Conservation (phyloP, 2,888 invertebrate species). For the Aphidius colemani region DNA sequence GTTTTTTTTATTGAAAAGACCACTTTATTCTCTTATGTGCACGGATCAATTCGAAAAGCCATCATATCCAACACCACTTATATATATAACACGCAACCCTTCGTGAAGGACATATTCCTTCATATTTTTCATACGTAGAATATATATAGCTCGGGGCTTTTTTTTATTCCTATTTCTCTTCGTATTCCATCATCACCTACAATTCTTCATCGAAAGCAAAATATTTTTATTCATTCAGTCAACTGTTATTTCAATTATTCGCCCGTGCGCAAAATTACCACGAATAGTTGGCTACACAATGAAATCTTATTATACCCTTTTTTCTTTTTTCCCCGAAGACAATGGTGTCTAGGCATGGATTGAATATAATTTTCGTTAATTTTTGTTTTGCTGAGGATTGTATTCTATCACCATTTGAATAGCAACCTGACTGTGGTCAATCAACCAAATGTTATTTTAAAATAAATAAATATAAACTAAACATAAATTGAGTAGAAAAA, state of each 20-base stretch:
- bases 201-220: conserved; percentile 34
- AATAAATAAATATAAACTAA: not conserved
- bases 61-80: conserved; percentile 12
- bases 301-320: conserved; percentile 3
- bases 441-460: not conserved
- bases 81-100: conserved; percentile 15
- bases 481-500: conserved; percentile 2
- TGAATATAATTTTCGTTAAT: not conserved
- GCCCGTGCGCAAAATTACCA: conserved; percentile 29
- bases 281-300: conserved; percentile 24
- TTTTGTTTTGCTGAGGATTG: too few relatives aligned
- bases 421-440: not conserved
- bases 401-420: too few relatives aligned
- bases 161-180: not conserved
- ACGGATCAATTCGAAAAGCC: conserved; percentile 17
- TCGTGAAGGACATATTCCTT: conserved; percentile 15
- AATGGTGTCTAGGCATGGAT: conserved; percentile 8
- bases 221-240: conserved; percentile 32
- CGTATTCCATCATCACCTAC: conserved; percentile 5
- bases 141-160: not conserved
- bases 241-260: conserved; percentile 31
- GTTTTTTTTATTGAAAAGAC: conserved; percentile 14
- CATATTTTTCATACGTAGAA: not conserved
- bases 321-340: not conserved
- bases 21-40: conserved; percentile 6